Percentiles rank a stretch among this genome's conserved stretches.
Conservation (phyloP, 2,113 vertebrate genomes). For the Pygoscelis antarcticus region DNA sequence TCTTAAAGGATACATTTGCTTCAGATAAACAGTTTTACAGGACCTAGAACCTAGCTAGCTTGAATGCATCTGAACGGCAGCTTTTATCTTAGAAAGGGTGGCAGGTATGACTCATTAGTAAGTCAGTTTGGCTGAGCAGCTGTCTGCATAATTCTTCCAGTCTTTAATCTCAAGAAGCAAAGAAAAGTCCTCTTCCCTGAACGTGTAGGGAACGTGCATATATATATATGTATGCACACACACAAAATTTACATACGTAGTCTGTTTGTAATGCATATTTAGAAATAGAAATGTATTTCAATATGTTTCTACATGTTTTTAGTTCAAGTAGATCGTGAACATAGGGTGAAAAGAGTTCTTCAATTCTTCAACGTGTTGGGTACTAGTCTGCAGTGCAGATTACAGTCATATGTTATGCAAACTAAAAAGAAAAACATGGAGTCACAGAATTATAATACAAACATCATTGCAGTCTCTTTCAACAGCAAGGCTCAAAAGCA, state of each 20-base stretch:
- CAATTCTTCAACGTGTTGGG: neutral
- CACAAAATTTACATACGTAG: neutral
- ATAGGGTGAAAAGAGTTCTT: neutral
- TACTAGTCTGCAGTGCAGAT: neutral
- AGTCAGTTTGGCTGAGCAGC: conserved; percentile 33
- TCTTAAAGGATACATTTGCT: neutral
- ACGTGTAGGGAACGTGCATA: neutral
- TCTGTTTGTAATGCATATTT: neutral
- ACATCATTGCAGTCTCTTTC: neutral
- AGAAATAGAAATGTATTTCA: neutral
- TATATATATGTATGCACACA: neutral
- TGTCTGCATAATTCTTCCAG: conserved; percentile 40
- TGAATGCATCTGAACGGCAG: conserved; percentile 18
- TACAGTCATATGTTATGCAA: neutral
- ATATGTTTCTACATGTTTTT: neutral
- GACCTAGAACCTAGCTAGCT: neutral
- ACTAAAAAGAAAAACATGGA: neutral
- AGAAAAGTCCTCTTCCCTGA: neutral
- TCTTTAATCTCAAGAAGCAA: neutral
- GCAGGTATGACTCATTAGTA: conserved; percentile 37
- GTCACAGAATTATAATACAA: neutral
- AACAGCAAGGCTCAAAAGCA: neutral
- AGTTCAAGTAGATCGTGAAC: neutral
- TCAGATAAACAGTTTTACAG: neutral
- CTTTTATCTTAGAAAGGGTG: conserved; percentile 29